These are phyloP conservation scores for Paramuricea clavata DNA, from an alignment of 92 coral and sea anemone genomes.

Conservation along the genomic window DNA sequence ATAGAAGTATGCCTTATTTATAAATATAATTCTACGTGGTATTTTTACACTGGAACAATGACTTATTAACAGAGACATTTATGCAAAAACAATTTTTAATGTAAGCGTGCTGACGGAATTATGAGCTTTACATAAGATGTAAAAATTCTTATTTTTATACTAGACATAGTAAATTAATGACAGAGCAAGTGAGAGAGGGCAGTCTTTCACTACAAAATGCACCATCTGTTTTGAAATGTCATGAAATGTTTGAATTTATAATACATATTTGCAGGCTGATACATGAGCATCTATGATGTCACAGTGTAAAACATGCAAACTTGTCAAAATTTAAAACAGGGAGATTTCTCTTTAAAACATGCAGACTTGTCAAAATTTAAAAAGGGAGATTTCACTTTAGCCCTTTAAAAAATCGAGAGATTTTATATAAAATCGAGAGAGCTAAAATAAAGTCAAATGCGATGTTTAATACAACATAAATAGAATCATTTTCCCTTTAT, in stretches of 20 bases:
- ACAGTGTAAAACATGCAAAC: too few relatives aligned
- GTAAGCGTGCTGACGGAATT: background rate
- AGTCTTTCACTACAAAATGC: background rate
- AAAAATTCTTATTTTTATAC: constrained; percentile 19
- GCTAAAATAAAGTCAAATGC: too few relatives aligned
- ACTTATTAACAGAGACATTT: background rate
- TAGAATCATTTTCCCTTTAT: too few relatives aligned
- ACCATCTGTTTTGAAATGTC: background rate
- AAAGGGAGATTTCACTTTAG: too few relatives aligned
- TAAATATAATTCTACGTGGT: background rate
- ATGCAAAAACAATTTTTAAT: constrained; percentile 9
- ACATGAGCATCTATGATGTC: too few relatives aligned
- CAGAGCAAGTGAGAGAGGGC: background rate
- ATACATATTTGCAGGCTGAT: too few relatives aligned
- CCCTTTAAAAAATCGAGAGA: too few relatives aligned
- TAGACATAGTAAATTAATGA: background rate
- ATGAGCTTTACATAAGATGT: background rate
- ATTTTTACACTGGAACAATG: background rate
- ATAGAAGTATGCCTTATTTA: background rate
- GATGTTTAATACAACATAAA: too few relatives aligned
- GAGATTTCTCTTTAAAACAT: too few relatives aligned
- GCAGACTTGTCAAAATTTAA: too few relatives aligned
- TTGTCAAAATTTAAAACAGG: too few relatives aligned
- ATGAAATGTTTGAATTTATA: background rate
- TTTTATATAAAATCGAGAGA: too few relatives aligned